Conservation (phyloP, 2,113 vertebrate species). For the Rhinolophus ferrumequinum region DNA sequence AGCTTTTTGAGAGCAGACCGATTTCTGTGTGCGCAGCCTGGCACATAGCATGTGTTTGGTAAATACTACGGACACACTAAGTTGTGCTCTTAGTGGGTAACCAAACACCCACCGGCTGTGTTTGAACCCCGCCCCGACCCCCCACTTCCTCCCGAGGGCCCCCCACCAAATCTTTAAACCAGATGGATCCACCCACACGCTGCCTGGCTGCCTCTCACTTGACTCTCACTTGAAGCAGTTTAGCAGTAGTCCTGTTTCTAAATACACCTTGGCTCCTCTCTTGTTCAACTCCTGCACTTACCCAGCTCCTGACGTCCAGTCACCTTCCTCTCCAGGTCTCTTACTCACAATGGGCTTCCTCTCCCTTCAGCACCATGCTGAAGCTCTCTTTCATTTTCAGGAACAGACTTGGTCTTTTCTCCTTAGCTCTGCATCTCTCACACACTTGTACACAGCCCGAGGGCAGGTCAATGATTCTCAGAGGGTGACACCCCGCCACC, state of each 20-base stretch:
- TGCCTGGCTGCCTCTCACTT: not conserved
- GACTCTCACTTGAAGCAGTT: too few relatives aligned
- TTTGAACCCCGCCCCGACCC: rapidly evolving
- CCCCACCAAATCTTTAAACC: not conserved
- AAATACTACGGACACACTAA: not conserved
- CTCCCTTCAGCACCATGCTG: not conserved
- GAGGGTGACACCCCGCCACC: rapidly evolving
- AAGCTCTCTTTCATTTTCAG: not conserved
- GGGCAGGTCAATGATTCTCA: not conserved
- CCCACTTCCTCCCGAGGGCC: too few relatives aligned
- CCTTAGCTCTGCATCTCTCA: not conserved
- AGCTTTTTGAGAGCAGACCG: not conserved
- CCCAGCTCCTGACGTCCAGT: not conserved
- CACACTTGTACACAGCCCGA: not conserved
- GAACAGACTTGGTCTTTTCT: not conserved
- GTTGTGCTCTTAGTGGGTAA: not conserved
- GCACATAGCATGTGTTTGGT: not conserved
- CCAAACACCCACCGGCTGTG: not conserved
- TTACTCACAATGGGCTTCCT: not conserved
- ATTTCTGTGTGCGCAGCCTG: not conserved
- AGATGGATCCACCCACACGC: rapidly evolving
- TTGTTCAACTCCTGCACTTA: not conserved
- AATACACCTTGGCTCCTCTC: not conserved
- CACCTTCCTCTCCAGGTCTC: not conserved
- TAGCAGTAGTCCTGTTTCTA: not conserved